These are phyloP conservation scores for human DNA, from an alignment of 2,113 vertebrate species.

Conservation along the genomic window GRCh38 chr7:119698001-119698500, in stretches of 20 bases:
- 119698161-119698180: background rate
- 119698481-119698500: background rate
- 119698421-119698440: background rate
- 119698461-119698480: background rate
- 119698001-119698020: background rate
- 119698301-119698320: background rate
- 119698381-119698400: background rate
- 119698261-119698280: background rate
- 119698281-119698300: background rate
- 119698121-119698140: rapidly evolving
- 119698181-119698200: background rate
- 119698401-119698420: background rate
- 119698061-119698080: background rate
- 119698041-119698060: background rate
- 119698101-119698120: background rate
- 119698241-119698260: background rate
- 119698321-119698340: background rate
- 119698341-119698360: background rate
- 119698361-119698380: background rate
- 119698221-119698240: background rate
- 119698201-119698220: background rate
- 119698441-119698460: background rate
- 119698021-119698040: background rate
- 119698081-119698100: background rate
- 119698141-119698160: background rate